phyloP scores from a whole-genome alignment of 2,113 vertebrate genomes.

The Esox niger region DNA sequence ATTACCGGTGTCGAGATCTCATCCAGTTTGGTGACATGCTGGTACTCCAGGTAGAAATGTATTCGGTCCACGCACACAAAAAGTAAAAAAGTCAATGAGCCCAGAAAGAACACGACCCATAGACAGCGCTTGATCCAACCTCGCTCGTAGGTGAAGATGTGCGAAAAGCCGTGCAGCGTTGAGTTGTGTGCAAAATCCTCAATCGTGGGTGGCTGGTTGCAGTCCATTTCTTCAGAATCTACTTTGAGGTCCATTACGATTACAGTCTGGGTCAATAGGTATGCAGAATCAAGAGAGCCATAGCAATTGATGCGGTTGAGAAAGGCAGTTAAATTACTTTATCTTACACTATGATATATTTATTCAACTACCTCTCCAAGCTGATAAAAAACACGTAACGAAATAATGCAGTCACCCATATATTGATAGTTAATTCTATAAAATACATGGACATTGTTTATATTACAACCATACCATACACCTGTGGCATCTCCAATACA shows the following conservation, averaged over 20 bases:
- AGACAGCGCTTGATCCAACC: conserved; percentile 86
- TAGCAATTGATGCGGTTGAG: background rate
- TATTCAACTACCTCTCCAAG: background rate
- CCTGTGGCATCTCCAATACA: conserved; percentile 42
- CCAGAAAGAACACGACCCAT: conserved; percentile 90
- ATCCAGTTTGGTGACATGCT: conserved; percentile 95
- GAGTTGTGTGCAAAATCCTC: conserved; percentile 95
- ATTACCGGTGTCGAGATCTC: conserved; percentile 87
- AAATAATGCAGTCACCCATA: background rate
- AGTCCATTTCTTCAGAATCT: conserved; percentile 84
- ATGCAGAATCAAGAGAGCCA: too few relatives aligned
- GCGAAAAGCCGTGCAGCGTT: conserved; percentile 93
- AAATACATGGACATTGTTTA: background rate
- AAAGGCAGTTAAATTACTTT: background rate
- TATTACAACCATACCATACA: conserved; percentile 28
- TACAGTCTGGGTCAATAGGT: background rate
- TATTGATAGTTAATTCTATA: background rate
- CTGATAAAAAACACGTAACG: background rate
- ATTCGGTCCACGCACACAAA: conserved; percentile 92
- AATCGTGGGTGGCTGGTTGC: conserved; percentile 82
- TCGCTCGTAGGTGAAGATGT: conserved; percentile 96
- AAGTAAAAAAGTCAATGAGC: conserved; percentile 84
- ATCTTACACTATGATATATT: background rate
- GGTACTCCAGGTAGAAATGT: conserved; percentile 95
- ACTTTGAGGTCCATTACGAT: conserved; percentile 90